These are phyloP conservation scores for Turritopsis rubra DNA, from an alignment of 30 jellyfish, hydroid and myxozoan species.

Conservation along the genomic window DNA sequence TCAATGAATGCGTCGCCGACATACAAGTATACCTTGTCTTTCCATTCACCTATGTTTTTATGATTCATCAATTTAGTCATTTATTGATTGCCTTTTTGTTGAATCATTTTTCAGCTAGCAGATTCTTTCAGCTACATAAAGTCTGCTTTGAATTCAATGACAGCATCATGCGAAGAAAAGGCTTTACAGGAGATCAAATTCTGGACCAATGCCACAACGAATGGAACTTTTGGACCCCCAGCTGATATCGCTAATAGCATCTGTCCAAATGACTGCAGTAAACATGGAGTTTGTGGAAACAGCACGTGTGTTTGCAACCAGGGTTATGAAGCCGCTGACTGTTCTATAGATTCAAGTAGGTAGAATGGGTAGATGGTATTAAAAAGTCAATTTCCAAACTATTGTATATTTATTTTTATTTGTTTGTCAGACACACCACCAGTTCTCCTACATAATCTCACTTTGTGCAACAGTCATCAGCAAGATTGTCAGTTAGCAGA, in stretches of 20 bases:
- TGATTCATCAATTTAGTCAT: background rate
- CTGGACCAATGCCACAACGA: slow-evolving; percentile 43
- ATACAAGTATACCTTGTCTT: slow-evolving; percentile 32
- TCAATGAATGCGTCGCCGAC: slow-evolving; percentile 51
- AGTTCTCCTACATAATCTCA: background rate
- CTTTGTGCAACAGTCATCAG: slow-evolving; percentile 44
- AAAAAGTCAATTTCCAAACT: no score
- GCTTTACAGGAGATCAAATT: slow-evolving; percentile 40
- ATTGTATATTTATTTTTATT: no score
- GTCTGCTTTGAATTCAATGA: slow-evolving; percentile 54
- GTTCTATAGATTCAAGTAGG: slow-evolving; percentile 42
- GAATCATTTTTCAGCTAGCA: background rate
- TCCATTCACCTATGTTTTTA: background rate
- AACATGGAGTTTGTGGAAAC: slow-evolving; percentile 55
- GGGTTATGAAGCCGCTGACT: slow-evolving; percentile 56
- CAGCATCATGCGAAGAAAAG: slow-evolving; percentile 50
- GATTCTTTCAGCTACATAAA: background rate
- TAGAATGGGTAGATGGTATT: no score
- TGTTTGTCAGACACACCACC: background rate
- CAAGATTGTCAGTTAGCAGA: slow-evolving; percentile 47
- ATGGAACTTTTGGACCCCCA: slow-evolving; percentile 52
- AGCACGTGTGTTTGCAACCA: slow-evolving; percentile 59
- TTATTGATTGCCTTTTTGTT: background rate
- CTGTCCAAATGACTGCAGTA: slow-evolving; percentile 70
- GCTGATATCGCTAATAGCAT: slow-evolving; percentile 39